Evolutionary conservation across 1,140 invertebrate genomes (phyloP).

Genomic region (Pomacea maculata): DNA sequence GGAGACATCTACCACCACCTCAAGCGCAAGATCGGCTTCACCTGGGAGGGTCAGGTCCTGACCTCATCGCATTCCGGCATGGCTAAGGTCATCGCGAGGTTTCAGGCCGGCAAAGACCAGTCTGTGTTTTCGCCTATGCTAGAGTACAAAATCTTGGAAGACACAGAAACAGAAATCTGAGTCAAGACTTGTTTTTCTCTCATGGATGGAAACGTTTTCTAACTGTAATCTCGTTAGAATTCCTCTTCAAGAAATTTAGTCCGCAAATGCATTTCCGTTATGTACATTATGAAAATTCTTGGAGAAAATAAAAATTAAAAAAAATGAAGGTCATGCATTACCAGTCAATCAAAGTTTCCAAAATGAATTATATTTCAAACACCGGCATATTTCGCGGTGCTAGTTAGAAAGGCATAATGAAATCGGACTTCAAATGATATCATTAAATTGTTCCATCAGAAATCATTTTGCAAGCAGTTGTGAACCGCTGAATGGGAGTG

Average conservation of each 20-base stretch:
- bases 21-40: constrained; percentile 52
- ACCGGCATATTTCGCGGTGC: too few relatives aligned
- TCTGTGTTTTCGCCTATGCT: constrained; percentile 56
- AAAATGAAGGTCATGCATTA: neutral
- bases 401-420: too few relatives aligned
- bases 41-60: constrained; percentile 58
- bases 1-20: constrained; percentile 58
- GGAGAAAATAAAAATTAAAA: neutral
- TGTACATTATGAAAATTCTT: neutral
- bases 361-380: too few relatives aligned
- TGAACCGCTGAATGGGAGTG: too few relatives aligned
- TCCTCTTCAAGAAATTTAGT: neutral
- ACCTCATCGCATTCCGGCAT: constrained; percentile 30
- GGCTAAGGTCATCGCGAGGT: constrained; percentile 53
- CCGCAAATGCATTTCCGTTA: too few relatives aligned
- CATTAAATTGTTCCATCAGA: too few relatives aligned
- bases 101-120: constrained; percentile 45
- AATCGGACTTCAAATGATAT: too few relatives aligned
- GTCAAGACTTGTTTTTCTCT: neutral
- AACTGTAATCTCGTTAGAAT: neutral
- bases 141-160: constrained; percentile 56
- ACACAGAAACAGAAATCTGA: constrained; percentile 58
- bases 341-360: neutral
- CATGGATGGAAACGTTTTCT: neutral
- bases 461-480: too few relatives aligned